Evolutionary conservation across 2,797 vertebrate species (phyloP).

Genomic region (Fistularia tabacaria): DNA sequence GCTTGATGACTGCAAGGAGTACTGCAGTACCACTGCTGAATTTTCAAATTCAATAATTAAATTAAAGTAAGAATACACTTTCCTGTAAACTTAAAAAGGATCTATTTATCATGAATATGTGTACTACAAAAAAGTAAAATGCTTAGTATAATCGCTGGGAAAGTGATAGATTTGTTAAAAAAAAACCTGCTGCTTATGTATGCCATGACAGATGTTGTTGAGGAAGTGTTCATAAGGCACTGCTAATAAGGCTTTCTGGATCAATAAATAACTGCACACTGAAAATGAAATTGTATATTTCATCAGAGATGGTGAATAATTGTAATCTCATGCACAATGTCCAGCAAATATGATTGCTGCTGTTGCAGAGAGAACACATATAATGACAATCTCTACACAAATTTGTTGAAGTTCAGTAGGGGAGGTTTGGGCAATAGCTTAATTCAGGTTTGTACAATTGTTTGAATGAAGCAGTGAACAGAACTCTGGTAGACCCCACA

Average conservation of each 20-base stretch:
- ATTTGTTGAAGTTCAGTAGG: neutral
- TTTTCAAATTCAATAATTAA: too few relatives aligned
- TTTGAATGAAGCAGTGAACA: conserved; percentile 7
- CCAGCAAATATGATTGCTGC: conserved; percentile 62
- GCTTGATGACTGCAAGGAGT: neutral
- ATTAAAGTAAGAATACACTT: conserved; percentile 3
- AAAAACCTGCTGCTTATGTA: conserved; percentile 83
- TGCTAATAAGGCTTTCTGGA: conserved; percentile 78
- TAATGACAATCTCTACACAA: neutral
- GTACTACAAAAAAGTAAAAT: conserved; percentile 27
- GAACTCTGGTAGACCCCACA: neutral
- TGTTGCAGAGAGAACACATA: conserved; percentile 19
- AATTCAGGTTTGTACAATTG: neutral
- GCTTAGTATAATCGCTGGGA: conserved; percentile 61
- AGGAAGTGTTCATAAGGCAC: conserved; percentile 71
- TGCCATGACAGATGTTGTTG: conserved; percentile 69
- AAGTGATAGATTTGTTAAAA: conserved; percentile 84
- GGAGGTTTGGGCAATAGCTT: neutral
- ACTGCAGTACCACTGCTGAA: too few relatives aligned
- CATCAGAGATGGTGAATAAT: conserved; percentile 86
- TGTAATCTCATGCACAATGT: conserved; percentile 79
- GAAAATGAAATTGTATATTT: conserved; percentile 96
- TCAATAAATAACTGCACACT: conserved; percentile 91
- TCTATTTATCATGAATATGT: conserved; percentile 29
- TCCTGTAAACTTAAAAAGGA: neutral